Percentiles rank a stretch among this genome's conserved stretches.
Evolutionary conservation across 2,113 vertebrate genomes (phyloP).

Genomic region (Tinamus guttatus): DNA sequence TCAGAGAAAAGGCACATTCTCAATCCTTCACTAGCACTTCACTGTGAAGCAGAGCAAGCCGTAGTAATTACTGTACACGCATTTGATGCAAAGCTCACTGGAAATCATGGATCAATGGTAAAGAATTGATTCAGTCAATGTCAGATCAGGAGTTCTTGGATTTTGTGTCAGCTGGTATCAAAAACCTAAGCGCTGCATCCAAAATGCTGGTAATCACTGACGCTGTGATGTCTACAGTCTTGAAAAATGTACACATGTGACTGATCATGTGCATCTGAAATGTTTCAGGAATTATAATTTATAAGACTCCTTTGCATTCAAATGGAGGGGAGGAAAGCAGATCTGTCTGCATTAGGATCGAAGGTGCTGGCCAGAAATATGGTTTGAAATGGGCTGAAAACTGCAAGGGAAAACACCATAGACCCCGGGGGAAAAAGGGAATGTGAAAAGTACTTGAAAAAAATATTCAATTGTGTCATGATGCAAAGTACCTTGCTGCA

Average conservation of each 20-base stretch:
- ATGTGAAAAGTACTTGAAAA: conserved; percentile 7
- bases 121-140: not conserved
- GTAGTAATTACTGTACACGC: not conserved
- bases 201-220: not conserved
- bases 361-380: not conserved
- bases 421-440: not conserved
- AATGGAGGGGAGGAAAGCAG: not conserved
- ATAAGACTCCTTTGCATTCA: not conserved
- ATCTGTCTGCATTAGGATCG: not conserved
- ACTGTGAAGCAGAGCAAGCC: not conserved
- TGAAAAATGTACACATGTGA: not conserved
- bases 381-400: not conserved
- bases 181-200: not conserved
- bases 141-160: not conserved
- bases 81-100: not conserved
- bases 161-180: not conserved
- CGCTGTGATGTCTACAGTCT: not conserved
- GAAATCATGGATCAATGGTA: not conserved
- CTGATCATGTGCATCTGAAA: not conserved
- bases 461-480: conserved; percentile 13
- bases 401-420: not conserved
- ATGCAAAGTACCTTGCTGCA: not conserved
- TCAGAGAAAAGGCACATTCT: not conserved
- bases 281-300: not conserved
- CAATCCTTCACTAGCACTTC: not conserved